These are phyloP conservation scores for Neopipo cinnamomea DNA, from an alignment of 2,113 vertebrate species.

Conservation along the genomic window DNA sequence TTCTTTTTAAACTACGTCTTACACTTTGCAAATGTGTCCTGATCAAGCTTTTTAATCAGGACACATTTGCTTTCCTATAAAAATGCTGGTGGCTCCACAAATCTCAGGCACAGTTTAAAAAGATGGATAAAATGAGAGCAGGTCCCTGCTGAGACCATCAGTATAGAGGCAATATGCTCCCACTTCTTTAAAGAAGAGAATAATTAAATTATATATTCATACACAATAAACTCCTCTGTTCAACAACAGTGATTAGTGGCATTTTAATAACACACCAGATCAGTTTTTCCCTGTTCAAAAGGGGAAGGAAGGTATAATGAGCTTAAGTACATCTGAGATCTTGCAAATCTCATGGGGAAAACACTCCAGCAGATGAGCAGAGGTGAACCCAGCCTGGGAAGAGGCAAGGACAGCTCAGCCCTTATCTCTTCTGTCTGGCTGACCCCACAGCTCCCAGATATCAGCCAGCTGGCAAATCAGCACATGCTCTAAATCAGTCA, in stretches of 20 bases:
- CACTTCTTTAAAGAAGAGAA: neutral
- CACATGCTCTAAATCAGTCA: conserved; percentile 25
- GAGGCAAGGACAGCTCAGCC: neutral
- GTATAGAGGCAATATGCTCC: neutral
- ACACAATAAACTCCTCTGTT: neutral
- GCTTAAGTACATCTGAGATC: neutral
- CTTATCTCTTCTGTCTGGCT: neutral
- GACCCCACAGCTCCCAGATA: neutral
- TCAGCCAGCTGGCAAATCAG: conserved; percentile 31
- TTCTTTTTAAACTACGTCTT: neutral
- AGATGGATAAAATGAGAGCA: neutral
- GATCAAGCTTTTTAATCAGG: neutral
- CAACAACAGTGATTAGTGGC: neutral
- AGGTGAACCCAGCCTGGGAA: neutral
- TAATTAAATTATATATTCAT: neutral
- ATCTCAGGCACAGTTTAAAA: neutral
- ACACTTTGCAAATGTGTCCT: accelerated
- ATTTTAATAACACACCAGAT: neutral
- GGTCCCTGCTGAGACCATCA: neutral
- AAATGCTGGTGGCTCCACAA: neutral
- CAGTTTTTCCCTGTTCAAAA: neutral
- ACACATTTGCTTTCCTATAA: neutral
- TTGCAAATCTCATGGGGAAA: neutral
- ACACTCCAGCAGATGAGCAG: neutral
- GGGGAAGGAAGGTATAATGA: neutral